phyloP scores from a whole-genome alignment of 2,113 vertebrate genomes.

The Suricata suricatta region DNA sequence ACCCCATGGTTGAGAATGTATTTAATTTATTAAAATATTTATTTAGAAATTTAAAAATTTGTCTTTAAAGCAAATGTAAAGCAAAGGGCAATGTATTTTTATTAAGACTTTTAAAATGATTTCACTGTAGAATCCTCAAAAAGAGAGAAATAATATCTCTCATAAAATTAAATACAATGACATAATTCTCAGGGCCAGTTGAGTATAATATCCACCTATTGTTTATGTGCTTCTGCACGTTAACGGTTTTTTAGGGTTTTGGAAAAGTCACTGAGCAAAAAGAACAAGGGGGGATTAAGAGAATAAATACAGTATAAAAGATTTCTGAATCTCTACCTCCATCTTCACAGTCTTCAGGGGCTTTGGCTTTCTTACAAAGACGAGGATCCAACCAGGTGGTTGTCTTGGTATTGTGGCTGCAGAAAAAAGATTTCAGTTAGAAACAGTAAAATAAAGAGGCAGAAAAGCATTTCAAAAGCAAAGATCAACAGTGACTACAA shows the following conservation, averaged over 20 bases:
- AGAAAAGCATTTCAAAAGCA: conserved; percentile 43
- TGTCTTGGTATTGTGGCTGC: conserved; percentile 98
- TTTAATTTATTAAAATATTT: conserved; percentile 15
- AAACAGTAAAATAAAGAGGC: background rate
- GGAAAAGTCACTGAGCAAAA: conserved; percentile 12
- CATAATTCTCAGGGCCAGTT: background rate
- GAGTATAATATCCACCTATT: background rate
- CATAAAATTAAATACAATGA: background rate
- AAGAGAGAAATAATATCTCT: background rate
- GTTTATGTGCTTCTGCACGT: background rate
- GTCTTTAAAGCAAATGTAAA: background rate
- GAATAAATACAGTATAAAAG: background rate
- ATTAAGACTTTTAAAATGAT: background rate
- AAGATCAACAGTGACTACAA: conserved; percentile 20
- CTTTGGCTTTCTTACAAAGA: conserved; percentile 98
- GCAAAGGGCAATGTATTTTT: background rate
- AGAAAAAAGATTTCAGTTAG: conserved; percentile 76
- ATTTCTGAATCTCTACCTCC: conserved; percentile 89
- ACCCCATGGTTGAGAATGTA: background rate
- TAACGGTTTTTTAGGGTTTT: conserved; percentile 17
- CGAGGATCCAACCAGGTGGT: conserved; percentile 99
- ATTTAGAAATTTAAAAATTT: conserved; percentile 28
- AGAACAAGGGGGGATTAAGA: background rate
- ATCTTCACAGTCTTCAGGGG: conserved; percentile 97
- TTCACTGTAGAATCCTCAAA: background rate